These are phyloP conservation scores for Anoplius nigerrimus DNA, from an alignment of 2,888 invertebrate species.

Conservation along the genomic window DNA sequence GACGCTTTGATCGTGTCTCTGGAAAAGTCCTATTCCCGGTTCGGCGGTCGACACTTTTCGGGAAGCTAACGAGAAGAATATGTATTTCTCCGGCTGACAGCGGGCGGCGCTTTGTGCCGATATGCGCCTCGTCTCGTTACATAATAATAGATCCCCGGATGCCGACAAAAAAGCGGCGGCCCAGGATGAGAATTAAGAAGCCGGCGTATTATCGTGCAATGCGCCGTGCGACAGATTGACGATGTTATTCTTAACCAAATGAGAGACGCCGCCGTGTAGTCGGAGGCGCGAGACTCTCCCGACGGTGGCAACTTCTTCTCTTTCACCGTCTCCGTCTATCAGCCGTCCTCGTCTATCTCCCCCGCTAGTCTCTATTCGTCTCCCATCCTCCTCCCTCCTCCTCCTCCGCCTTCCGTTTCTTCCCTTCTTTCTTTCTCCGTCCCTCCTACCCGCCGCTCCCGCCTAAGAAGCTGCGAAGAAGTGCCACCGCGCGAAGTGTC, in stretches of 20 bases:
- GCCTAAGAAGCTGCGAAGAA: conserved; percentile 6
- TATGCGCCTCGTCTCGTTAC: conserved; percentile 38
- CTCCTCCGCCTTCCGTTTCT: background rate
- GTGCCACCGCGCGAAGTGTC: conserved; percentile 19
- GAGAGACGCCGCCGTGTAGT: conserved; percentile 45
- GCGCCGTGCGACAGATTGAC: conserved; percentile 58
- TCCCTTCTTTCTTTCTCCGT: background rate
- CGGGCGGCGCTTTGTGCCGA: conserved; percentile 26
- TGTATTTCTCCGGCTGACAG: conserved; percentile 42
- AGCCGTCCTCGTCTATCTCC: conserved; percentile 19
- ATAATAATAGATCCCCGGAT: conserved; percentile 40
- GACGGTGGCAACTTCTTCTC: conserved; percentile 20
- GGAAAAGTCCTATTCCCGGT: no score
- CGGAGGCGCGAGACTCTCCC: conserved; percentile 35
- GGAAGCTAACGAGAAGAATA: conserved; percentile 4
- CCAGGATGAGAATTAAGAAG: conserved; percentile 49
- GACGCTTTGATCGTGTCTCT: no score
- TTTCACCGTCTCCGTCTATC: background rate
- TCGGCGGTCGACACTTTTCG: no score
- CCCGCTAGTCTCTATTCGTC: conserved; percentile 6
- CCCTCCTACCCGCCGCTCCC: background rate
- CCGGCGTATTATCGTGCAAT: conserved; percentile 51
- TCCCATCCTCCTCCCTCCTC: background rate
- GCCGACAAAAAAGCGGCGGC: conserved; percentile 39
- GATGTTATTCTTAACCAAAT: conserved; percentile 67